Conservation (phyloP, 2,888 invertebrate genomes). For the Parapristionchus giblindavisi region DNA sequence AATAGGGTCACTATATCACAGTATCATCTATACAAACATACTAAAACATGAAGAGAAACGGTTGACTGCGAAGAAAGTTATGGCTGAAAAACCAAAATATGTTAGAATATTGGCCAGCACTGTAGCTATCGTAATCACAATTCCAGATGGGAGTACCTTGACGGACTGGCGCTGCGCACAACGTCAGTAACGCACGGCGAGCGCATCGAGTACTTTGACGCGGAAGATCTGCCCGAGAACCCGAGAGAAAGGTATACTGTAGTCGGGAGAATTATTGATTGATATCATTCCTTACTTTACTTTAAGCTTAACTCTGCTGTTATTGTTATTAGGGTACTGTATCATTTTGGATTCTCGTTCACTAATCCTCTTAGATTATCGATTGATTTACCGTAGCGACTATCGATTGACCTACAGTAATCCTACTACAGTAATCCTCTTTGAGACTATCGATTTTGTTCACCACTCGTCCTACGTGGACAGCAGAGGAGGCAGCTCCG, state of each 20-base stretch:
- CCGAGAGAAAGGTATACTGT: conserved; percentile 43
- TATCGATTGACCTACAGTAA: background rate
- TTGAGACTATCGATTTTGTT: conserved; percentile 27
- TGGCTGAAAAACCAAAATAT: too few relatives aligned
- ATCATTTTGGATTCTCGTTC: background rate
- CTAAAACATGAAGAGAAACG: background rate
- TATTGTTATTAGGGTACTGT: background rate
- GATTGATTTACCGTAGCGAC: background rate
- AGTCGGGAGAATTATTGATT: background rate
- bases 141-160: conserved; percentile 29
- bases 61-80: too few relatives aligned
- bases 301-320: too few relatives aligned
- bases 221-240: conserved; percentile 44
- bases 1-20: background rate
- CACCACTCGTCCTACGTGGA: conserved; percentile 32
- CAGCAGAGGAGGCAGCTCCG: conserved; percentile 39
- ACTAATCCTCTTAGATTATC: background rate
- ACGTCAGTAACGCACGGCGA: conserved; percentile 25
- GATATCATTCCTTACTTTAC: background rate
- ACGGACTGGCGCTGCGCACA: conserved; percentile 22
- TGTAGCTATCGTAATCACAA: too few relatives aligned
- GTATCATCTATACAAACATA: background rate
- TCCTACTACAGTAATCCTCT: background rate
- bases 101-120: too few relatives aligned
- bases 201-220: conserved; percentile 40